Percentiles rank a stretch among this genome's conserved stretches.
These are phyloP conservation scores for Rhodophaea formosa DNA, from an alignment of 2,888 invertebrate species.

Conservation along the genomic window DNA sequence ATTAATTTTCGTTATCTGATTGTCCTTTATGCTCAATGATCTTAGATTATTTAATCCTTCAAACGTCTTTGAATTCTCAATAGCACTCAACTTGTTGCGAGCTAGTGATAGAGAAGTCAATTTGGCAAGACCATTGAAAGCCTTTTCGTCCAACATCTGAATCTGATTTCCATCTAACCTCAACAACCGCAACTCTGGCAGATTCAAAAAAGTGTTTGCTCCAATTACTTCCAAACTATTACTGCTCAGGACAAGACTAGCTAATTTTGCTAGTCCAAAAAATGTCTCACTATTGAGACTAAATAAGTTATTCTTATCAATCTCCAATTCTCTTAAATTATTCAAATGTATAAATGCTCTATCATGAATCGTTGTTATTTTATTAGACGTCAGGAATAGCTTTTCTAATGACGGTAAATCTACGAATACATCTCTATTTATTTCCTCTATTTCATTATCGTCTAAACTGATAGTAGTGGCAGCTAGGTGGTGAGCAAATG, in stretches of 20 bases:
- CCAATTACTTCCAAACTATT: slow-evolving; percentile 89
- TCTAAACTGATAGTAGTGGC: slow-evolving; percentile 84
- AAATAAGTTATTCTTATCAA: slow-evolving; percentile 87
- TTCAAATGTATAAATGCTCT: slow-evolving; percentile 87
- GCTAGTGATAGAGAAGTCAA: slow-evolving; percentile 57
- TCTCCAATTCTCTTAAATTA: slow-evolving; percentile 87
- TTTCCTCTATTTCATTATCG: slow-evolving; percentile 86
- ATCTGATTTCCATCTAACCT: slow-evolving; percentile 69
- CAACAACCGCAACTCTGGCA: slow-evolving; percentile 50
- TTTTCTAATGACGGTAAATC: slow-evolving; percentile 85
- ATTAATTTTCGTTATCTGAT: slow-evolving; percentile 55
- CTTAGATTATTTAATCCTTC: slow-evolving; percentile 49
- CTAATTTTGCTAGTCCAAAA: slow-evolving; percentile 85
- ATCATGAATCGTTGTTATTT: slow-evolving; percentile 91
- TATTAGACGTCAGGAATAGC: slow-evolving; percentile 91
- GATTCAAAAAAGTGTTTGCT: slow-evolving; percentile 84
- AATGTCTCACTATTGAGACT: slow-evolving; percentile 89
- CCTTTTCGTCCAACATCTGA: slow-evolving; percentile 70
- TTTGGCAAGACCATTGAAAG: slow-evolving; percentile 59
- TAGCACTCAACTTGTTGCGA: slow-evolving; percentile 53
- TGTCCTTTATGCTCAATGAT: slow-evolving; percentile 59
- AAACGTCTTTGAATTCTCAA: slow-evolving; percentile 58
- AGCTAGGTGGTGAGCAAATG: slow-evolving; percentile 85
- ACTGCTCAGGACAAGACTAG: slow-evolving; percentile 85
- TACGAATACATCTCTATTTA: slow-evolving; percentile 87